Percentiles rank a stretch among this genome's conserved stretches.
Conservation (phyloP, 1,140 invertebrate genomes). For the Drosophila watanabei region DNA sequence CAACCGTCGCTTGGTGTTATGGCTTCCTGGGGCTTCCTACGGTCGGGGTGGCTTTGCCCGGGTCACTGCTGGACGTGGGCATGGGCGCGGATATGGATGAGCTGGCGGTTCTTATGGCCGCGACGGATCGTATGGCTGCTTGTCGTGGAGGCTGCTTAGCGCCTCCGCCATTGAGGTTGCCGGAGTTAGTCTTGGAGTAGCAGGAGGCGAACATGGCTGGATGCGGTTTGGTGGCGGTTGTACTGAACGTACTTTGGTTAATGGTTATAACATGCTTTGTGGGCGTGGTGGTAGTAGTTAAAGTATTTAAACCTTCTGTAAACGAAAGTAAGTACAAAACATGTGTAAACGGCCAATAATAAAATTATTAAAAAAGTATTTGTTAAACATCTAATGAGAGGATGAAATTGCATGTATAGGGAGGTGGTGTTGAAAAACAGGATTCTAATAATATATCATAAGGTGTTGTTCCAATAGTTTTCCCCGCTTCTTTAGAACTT, state of each 20-base stretch:
- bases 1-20: slow-evolving; percentile 23
- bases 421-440: not conserved
- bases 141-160: slow-evolving; percentile 15
- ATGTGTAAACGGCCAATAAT: slow-evolving; percentile 70
- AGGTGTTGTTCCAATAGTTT: not conserved
- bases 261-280: slow-evolving; percentile 83
- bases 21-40: slow-evolving; percentile 37
- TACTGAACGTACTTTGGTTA: slow-evolving; percentile 77
- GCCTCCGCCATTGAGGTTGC: slow-evolving; percentile 17
- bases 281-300: slow-evolving; percentile 73
- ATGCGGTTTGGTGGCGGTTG: slow-evolving; percentile 44
- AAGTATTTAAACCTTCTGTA: slow-evolving; percentile 79
- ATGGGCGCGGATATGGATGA: not conserved
- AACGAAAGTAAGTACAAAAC: slow-evolving; percentile 80
- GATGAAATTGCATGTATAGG: slow-evolving; percentile 12
- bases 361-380: slow-evolving; percentile 34
- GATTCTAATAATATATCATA: slow-evolving; percentile 2
- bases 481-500: not conserved
- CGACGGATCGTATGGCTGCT: slow-evolving; percentile 10
- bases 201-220: slow-evolving; percentile 50
- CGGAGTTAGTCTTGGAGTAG: slow-evolving; percentile 18
- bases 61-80: not conserved
- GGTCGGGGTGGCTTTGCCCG: slow-evolving; percentile 20
- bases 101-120: slow-evolving; percentile 22
- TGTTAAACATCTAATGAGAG: slow-evolving; percentile 31